phyloP scores from a whole-genome alignment of 2,113 vertebrate species.

The Apeltes quadracus region DNA sequence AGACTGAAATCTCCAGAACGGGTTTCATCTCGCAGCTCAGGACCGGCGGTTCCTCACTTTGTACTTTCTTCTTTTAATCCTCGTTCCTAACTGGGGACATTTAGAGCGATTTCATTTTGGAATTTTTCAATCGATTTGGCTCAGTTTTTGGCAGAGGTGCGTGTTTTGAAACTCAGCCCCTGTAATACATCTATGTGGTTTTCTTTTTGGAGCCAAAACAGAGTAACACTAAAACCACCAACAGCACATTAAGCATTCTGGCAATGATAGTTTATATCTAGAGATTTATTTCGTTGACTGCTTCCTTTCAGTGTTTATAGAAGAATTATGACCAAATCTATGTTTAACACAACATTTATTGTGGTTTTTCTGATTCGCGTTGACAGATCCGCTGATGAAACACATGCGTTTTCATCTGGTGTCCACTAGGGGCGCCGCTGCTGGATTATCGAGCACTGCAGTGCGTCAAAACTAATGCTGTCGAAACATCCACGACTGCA shows the following conservation, averaged over 20 bases:
- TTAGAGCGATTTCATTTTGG: neutral
- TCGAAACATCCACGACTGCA: too few species aligned
- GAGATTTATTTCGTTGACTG: too few species aligned
- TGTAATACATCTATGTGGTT: neutral
- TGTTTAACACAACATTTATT: too few species aligned
- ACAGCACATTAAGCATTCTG: neutral
- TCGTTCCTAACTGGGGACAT: neutral
- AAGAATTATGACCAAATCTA: too few species aligned
- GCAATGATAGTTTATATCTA: too few species aligned
- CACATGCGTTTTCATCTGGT: neutral
- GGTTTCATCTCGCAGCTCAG: neutral
- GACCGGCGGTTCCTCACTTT: neutral
- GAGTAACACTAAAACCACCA: neutral
- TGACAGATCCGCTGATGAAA: too few species aligned
- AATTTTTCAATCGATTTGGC: neutral
- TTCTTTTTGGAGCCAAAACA: neutral
- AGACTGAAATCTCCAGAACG: neutral
- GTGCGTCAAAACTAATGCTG: neutral
- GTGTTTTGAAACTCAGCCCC: neutral
- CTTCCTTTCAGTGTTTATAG: too few species aligned
- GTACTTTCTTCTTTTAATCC: neutral
- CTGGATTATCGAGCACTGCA: neutral
- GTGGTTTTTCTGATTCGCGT: too few species aligned
- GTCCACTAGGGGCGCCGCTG: neutral
- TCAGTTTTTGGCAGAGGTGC: neutral